A percentile compares a stretch with the other conserved stretches of the same genome.
Conservation (phyloP, 2,888 invertebrate species). For the Tigriopus californicus region DNA sequence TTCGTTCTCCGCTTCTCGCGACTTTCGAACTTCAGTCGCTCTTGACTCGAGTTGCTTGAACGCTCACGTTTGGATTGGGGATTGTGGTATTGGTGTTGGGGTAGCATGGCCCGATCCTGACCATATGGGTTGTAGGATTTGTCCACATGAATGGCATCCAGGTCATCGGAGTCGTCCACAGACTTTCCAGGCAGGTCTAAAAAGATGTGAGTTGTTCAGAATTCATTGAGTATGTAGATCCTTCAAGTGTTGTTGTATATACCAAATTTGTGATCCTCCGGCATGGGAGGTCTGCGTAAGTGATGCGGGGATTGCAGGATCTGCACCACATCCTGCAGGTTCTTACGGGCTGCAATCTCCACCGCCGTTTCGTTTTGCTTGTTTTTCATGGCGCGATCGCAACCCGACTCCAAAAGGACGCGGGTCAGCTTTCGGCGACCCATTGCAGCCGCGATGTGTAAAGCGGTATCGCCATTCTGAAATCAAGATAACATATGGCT, state of each 20-base stretch:
- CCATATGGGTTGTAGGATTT: background rate
- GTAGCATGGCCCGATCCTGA: too few relatives aligned
- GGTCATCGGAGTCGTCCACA: background rate
- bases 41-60: background rate
- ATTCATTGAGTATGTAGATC: too few relatives aligned
- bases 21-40: background rate
- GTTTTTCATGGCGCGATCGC: constrained; percentile 48
- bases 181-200: background rate
- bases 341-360: constrained; percentile 72
- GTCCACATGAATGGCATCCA: background rate
- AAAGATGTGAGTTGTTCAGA: background rate
- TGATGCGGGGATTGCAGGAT: constrained; percentile 34
- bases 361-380: constrained; percentile 73
- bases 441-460: constrained; percentile 86
- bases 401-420: constrained; percentile 67
- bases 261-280: too few relatives aligned
- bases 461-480: constrained; percentile 71
- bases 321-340: constrained; percentile 57
- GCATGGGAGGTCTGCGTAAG: too few relatives aligned
- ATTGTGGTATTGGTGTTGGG: too few relatives aligned
- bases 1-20: background rate
- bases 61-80: background rate
- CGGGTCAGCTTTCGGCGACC: constrained; percentile 72
- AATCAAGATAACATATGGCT: constrained; percentile 16
- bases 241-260: too few relatives aligned